Evolutionary conservation across 1,140 invertebrate genomes (phyloP).

Genomic region (Alviniconcha marisindica): DNA sequence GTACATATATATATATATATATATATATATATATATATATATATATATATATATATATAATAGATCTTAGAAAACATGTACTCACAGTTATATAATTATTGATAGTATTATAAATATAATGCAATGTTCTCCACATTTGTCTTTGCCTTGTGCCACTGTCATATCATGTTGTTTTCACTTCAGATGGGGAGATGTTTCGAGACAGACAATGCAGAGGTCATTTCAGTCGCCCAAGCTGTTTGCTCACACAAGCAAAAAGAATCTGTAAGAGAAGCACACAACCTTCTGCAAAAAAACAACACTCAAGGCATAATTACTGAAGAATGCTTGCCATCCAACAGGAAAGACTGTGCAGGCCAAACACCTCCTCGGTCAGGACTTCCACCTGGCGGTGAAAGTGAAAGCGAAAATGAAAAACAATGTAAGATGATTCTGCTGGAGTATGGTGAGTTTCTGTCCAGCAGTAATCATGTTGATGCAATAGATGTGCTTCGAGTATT

Average conservation of each 20-base stretch:
- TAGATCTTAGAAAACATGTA: too few species aligned
- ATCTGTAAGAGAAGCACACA: not conserved
- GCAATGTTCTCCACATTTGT: too few species aligned
- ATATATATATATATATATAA: too few species aligned
- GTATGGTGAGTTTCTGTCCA: conserved; percentile 20
- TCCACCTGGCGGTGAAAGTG: not conserved
- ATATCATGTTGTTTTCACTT: too few species aligned
- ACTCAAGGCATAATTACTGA: not conserved
- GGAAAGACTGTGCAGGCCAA: not conserved
- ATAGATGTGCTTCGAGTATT: conserved; percentile 54
- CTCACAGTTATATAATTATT: too few species aligned
- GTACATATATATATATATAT: too few species aligned
- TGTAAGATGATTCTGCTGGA: not conserved
- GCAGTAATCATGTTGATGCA: conserved; percentile 28
- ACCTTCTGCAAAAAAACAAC: not conserved
- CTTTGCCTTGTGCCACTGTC: too few species aligned
- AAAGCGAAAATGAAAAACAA: not conserved
- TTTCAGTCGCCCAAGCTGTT: not conserved
- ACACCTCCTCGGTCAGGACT: too few species aligned
- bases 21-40: too few species aligned
- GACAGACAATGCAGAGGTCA: not conserved
- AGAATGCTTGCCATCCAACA: not conserved
- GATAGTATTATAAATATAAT: too few species aligned
- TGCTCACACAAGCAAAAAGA: not conserved
- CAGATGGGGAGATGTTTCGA: not conserved